phyloP scores from a whole-genome alignment of 2,113 vertebrate species.

The Gavialis gangeticus region DNA sequence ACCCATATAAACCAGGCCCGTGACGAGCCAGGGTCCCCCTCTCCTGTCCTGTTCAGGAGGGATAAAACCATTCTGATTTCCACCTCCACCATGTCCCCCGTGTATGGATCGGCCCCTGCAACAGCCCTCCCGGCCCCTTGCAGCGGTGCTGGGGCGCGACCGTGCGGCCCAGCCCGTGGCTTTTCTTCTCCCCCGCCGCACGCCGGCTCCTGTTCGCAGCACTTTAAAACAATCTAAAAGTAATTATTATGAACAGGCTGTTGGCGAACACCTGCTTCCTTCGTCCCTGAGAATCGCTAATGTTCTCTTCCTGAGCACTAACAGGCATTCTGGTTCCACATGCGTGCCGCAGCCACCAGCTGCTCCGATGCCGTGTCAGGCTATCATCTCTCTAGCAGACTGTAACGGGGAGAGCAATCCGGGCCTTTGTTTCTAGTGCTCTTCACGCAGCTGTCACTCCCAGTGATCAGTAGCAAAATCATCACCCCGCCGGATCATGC shows the following conservation, averaged over 20 bases:
- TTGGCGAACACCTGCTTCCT: conserved; percentile 79
- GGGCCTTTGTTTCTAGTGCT: conserved; percentile 73
- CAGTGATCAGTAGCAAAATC: conserved; percentile 80
- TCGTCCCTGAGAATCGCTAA: conserved; percentile 76
- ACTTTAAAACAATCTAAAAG: conserved; percentile 57
- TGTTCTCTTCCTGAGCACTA: conserved; percentile 48
- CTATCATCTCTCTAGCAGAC: conserved; percentile 68
- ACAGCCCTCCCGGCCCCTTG: neutral
- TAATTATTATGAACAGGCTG: conserved; percentile 70
- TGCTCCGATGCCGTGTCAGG: conserved; percentile 70
- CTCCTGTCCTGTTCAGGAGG: neutral
- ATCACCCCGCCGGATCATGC: conserved; percentile 80
- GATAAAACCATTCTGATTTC: neutral
- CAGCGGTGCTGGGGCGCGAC: neutral
- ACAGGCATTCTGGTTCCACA: conserved; percentile 59
- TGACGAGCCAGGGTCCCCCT: neutral
- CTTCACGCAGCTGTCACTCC: conserved; percentile 82
- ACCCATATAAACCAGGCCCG: neutral
- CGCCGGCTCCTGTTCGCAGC: conserved; percentile 29
- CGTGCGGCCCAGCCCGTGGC: no score
- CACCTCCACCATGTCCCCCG: neutral
- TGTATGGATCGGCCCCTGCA: neutral
- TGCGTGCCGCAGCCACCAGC: conserved; percentile 71
- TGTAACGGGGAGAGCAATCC: conserved; percentile 68
- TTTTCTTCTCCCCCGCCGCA: neutral